A percentile compares a stretch with the other conserved stretches of the same genome.
Evolutionary conservation across 2,113 vertebrate species (phyloP).

Genomic region (Mustela lutreola): DNA sequence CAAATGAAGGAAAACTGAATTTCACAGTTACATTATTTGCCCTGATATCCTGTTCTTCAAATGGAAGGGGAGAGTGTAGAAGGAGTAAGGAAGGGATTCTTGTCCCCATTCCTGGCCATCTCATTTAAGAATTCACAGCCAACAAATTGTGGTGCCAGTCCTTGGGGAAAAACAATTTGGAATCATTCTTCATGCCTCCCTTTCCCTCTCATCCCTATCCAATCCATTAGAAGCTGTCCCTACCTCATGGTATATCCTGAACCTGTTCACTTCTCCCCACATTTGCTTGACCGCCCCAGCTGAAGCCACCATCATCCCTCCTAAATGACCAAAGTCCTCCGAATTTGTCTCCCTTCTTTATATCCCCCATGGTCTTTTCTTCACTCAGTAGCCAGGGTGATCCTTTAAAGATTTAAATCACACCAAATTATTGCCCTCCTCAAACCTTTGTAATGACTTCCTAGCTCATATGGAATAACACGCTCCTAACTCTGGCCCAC

Average conservation of each 20-base stretch:
- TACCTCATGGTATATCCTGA: neutral
- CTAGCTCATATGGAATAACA: neutral
- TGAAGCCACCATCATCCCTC: neutral
- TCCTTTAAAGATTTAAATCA: neutral
- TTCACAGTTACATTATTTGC: neutral
- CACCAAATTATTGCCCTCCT: neutral
- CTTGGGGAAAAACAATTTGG: neutral
- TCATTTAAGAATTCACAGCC: neutral
- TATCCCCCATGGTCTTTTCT: neutral
- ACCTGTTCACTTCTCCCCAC: neutral
- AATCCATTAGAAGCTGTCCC: neutral
- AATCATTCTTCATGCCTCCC: neutral
- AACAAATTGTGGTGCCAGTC: neutral
- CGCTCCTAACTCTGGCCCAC: neutral
- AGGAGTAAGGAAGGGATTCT: neutral
- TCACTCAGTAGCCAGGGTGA: neutral
- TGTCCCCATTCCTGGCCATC: neutral
- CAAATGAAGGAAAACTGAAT: neutral
- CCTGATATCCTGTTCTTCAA: too few species aligned
- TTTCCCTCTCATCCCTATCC: neutral
- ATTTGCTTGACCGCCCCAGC: accelerated
- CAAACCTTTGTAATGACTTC: neutral
- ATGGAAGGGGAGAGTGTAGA: too few species aligned
- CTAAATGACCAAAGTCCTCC: neutral
- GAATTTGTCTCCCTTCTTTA: neutral